Percentiles rank a stretch among this genome's conserved stretches.
Conservation (phyloP, 2,797 vertebrate genomes). For the Perodicticus potto region DNA sequence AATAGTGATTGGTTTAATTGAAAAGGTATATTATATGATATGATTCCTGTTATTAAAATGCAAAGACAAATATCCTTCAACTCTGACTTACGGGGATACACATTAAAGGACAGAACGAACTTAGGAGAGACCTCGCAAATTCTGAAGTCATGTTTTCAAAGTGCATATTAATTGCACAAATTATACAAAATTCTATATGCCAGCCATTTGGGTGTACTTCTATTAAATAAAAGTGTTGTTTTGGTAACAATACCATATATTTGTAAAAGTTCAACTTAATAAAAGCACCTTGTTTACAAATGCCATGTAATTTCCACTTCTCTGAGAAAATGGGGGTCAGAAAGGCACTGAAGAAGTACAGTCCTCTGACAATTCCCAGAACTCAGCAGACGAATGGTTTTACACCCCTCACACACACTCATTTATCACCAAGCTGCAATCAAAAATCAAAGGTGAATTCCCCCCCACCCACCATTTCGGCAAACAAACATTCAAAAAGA, state of each 20-base stretch:
- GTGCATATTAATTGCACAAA: conserved; percentile 19
- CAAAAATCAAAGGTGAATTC: conserved; percentile 62
- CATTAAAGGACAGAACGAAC: background rate
- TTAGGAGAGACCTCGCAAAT: conserved; percentile 35
- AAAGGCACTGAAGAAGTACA: conserved; percentile 66
- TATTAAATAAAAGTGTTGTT: conserved; percentile 60
- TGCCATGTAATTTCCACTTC: conserved; percentile 63
- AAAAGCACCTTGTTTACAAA: conserved; percentile 73
- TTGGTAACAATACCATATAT: conserved; percentile 20
- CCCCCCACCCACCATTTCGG: background rate
- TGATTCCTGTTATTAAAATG: conserved; percentile 12
- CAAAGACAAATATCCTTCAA: conserved; percentile 15
- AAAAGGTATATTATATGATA: background rate
- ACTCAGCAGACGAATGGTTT: conserved; percentile 57
- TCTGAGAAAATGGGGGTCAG: conserved; percentile 70
- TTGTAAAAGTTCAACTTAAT: conserved; percentile 65
- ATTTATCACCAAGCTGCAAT: conserved; percentile 68
- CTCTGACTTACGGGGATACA: background rate
- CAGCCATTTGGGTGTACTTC: background rate
- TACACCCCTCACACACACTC: conserved; percentile 49
- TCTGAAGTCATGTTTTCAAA: conserved; percentile 23
- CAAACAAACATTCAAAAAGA: background rate
- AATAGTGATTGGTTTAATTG: conserved; percentile 1
- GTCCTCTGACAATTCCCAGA: conserved; percentile 71
- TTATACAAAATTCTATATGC: background rate